Evolutionary conservation across 2,797 vertebrate genomes (phyloP).

Genomic region (Lindbergichthys nudifrons): DNA sequence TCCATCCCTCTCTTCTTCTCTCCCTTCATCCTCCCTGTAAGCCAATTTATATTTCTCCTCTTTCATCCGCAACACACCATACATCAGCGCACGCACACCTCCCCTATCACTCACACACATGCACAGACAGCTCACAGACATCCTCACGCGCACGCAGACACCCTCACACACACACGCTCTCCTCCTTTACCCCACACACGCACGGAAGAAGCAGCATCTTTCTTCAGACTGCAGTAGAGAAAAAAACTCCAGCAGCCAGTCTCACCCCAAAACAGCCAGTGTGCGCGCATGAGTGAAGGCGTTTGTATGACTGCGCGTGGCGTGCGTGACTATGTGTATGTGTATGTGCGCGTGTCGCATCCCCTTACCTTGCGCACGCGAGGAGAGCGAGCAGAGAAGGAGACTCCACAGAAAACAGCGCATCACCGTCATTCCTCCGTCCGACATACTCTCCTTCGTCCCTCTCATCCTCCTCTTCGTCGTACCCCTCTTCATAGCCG

Average conservation of each 20-base stretch:
- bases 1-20: constrained; percentile 46
- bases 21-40: constrained; percentile 58
- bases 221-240: constrained; percentile 46
- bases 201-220: constrained; percentile 23
- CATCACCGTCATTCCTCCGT: constrained; percentile 72
- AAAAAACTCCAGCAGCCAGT: constrained; percentile 28
- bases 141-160: constrained; percentile 36
- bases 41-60: constrained; percentile 58
- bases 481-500: constrained; percentile 48
- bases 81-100: constrained; percentile 27
- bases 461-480: constrained; percentile 52
- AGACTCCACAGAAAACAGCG: constrained; percentile 81
- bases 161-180: constrained; percentile 6
- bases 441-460: constrained; percentile 58
- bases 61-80: constrained; percentile 65
- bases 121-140: constrained; percentile 57
- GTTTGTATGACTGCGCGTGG: constrained; percentile 34
- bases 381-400: constrained; percentile 74
- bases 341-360: constrained; percentile 56
- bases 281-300: constrained; percentile 21
- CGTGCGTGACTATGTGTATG: constrained; percentile 2
- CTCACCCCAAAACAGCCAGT: constrained; percentile 17
- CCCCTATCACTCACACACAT: constrained; percentile 26
- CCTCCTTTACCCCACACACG: neutral
- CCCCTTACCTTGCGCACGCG: constrained; percentile 79